Base-by-base conservation (phyloP, 2,797 vertebrate genomes). In the Eremophila alpestris region DNA sequence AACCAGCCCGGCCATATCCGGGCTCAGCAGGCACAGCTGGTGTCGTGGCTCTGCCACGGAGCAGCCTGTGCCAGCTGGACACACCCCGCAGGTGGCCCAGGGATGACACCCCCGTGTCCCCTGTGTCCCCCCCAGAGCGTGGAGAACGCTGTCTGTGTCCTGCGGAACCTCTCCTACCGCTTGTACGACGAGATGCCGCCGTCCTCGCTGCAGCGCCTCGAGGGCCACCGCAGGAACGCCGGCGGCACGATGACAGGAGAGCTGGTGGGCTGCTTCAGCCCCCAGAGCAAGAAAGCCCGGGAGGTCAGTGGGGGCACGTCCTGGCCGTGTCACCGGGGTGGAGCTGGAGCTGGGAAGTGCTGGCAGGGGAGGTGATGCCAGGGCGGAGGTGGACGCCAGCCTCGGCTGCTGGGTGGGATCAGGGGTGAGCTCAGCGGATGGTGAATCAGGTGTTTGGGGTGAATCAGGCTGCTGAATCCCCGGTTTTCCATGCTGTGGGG, bases 91-190 rank as follows among this genome's bases (percentile, higher is more conserved):
- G 75, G 21, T 0, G 3, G 16, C 55, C 10, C 36, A 7, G 56
- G 40, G 43, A 5, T 43, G 73, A 80, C 23, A 2, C 27, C 55
- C 16, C 29, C 5, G 1, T 11, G 32, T 38, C n/a, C 63, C n/a
- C 13, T 81, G 13, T 58, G 6, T 49, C 29, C 32, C 17, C 38
- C 38, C 38, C 88, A 99, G 99, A 99, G 99, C 1, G 98, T 99
- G 95, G 99, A 99, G 97, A 99, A 99, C 0, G 96, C 98, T 0
- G 97, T 99, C 88, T 99, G 99, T 13, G 98, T 99, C 80, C 92
- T 99, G 96, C 98, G 99, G 95, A 99, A 99, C 98, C 98, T 99
- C 95, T 99, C 99, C 91, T 99, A 98, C 97, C 98, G 99, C 84
- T 96, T 99, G 48, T 99, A 99, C 17, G 93, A 82, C 0, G 99